Evolutionary conservation across 2,888 invertebrate species (phyloP).

Genomic region (Amphimallon solstitiale): DNA sequence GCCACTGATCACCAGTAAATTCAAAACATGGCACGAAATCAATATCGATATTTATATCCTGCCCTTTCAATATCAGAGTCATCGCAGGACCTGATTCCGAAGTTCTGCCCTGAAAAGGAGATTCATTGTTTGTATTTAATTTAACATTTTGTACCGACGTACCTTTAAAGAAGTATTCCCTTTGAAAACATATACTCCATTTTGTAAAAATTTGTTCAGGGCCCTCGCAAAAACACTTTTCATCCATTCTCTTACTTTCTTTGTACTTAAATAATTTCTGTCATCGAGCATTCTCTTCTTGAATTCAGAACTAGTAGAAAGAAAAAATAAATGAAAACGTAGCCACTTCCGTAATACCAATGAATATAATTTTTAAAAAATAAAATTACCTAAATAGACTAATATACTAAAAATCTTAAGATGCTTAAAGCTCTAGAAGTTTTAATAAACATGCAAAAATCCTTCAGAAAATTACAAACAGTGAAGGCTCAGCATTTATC

Average conservation of each 20-base stretch:
- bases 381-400: too few species aligned
- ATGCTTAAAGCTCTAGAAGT: too few species aligned
- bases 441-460: too few species aligned
- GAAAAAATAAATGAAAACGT: not conserved
- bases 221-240: conserved; percentile 65
- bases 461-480: too few species aligned
- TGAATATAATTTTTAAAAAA: too few species aligned
- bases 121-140: too few species aligned
- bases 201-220: conserved; percentile 58
- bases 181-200: conserved; percentile 34
- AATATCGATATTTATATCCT: conserved; percentile 60
- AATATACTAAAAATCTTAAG: too few species aligned
- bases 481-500: too few species aligned
- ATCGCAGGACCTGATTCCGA: conserved; percentile 68
- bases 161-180: too few species aligned
- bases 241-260: conserved; percentile 67
- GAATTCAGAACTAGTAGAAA: conserved; percentile 3
- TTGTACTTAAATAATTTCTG: conserved; percentile 62
- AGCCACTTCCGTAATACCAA: too few species aligned
- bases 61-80: conserved; percentile 64
- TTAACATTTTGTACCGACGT: too few species aligned
- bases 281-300: conserved; percentile 47
- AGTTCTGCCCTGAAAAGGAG: conserved; percentile 57
- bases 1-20: conserved; percentile 53
- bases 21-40: conserved; percentile 62